These are phyloP conservation scores for Cheracebus regulus DNA, from an alignment of 2,797 vertebrate genomes.

Conservation along the genomic window DNA sequence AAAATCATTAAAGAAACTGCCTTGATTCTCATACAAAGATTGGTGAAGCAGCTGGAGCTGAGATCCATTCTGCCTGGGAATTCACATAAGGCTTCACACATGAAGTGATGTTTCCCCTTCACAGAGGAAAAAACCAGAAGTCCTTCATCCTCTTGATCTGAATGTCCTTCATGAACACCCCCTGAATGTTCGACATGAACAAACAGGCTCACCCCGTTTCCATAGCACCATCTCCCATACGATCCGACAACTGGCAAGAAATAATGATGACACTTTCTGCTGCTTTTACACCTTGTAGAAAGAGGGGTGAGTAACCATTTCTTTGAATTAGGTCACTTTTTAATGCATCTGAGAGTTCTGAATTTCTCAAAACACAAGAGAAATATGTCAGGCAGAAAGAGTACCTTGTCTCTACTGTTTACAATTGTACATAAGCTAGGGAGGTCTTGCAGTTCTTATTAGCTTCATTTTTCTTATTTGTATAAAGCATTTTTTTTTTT, in stretches of 20 bases:
- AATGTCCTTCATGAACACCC: neutral
- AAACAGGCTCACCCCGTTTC: neutral
- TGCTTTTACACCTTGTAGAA: neutral
- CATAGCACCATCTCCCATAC: neutral
- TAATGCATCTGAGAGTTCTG: neutral
- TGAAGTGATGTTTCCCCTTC: neutral
- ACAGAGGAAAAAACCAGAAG: neutral
- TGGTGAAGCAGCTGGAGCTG: neutral
- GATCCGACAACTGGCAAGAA: neutral
- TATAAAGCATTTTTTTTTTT: neutral
- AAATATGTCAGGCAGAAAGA: neutral
- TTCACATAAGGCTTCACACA: neutral
- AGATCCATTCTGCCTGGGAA: neutral
- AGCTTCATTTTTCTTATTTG: neutral
- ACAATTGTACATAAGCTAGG: neutral
- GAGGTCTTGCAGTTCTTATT: neutral
- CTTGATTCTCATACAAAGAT: neutral
- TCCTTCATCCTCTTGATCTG: neutral
- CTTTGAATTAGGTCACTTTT: neutral
- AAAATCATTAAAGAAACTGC: neutral
- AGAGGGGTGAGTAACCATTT: neutral
- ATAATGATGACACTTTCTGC: neutral
- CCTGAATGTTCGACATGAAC: neutral
- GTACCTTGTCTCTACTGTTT: neutral
- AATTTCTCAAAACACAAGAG: neutral